A percentile compares a stretch with the other conserved stretches of the same genome.
These are phyloP conservation scores for Popillia japonica DNA, from an alignment of 1,140 invertebrate species.

Conservation along the genomic window DNA sequence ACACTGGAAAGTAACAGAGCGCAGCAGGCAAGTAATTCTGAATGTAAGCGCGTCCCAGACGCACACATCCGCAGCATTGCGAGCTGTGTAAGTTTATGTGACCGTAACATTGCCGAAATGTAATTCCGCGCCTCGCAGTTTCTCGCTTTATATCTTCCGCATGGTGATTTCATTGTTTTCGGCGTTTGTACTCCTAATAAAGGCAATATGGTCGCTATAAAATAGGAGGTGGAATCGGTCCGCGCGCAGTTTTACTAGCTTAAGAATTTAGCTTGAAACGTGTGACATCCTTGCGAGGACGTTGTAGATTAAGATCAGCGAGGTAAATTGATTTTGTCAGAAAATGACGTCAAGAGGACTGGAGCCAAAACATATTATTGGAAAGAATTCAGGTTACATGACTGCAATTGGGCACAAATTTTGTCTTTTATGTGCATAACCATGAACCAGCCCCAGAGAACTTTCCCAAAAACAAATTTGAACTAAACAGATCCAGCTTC, in stretches of 20 bases:
- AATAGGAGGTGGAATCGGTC: neutral
- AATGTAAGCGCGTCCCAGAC: constrained; percentile 40
- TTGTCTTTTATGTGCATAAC: too few species aligned
- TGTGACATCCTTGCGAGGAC: neutral
- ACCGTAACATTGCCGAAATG: constrained; percentile 43
- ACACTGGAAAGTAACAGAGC: neutral
- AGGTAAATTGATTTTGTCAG: too few species aligned
- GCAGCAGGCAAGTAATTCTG: constrained; percentile 27
- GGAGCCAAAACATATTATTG: too few species aligned
- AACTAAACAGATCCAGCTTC: too few species aligned
- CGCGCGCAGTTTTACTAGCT: neutral
- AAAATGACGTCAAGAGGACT: too few species aligned
- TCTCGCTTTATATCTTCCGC: constrained; percentile 37
- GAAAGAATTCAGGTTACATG: too few species aligned
- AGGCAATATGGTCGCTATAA: constrained; percentile 23
- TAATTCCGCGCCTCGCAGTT: constrained; percentile 34
- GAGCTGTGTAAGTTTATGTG: constrained; percentile 44
- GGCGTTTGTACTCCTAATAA: constrained; percentile 29
- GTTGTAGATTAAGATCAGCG: too few species aligned
- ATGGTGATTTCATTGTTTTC: constrained; percentile 33
- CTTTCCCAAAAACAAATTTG: too few species aligned
- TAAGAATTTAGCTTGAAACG: neutral
- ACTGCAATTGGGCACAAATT: too few species aligned
- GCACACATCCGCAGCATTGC: constrained; percentile 19
- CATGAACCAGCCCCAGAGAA: too few species aligned